Evolutionary conservation across 1,140 invertebrate genomes (phyloP).

Genomic region (Diachasma alloeum): DNA sequence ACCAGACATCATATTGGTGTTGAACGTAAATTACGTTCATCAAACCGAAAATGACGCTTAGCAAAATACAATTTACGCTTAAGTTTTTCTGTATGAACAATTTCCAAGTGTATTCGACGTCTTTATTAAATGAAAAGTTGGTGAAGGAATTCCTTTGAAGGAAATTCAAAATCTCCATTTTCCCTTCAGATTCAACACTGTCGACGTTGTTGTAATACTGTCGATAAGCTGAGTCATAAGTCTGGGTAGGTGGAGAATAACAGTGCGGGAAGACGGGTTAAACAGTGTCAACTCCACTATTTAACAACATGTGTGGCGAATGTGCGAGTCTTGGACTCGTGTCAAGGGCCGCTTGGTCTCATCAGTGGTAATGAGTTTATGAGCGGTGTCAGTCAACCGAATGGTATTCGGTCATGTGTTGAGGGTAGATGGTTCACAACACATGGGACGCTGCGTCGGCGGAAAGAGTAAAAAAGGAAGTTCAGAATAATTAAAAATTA

Average conservation of each 20-base stretch:
- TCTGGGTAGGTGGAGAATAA: neutral
- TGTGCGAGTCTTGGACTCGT: constrained; percentile 45
- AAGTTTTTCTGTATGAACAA: no score
- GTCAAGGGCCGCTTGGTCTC: constrained; percentile 48
- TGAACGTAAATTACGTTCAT: no score
- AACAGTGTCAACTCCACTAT: constrained; percentile 60
- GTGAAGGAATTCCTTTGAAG: no score
- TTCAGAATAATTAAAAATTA: neutral
- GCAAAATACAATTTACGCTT: no score
- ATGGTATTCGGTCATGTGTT: constrained; percentile 24
- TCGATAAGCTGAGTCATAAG: neutral
- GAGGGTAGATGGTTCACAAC: neutral
- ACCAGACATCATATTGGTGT: no score
- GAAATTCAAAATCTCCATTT: neutral
- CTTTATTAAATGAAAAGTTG: no score
- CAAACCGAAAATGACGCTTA: no score
- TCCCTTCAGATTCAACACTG: neutral
- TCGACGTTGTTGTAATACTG: neutral
- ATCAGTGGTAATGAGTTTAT: constrained; percentile 49
- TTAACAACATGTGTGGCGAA: constrained; percentile 51
- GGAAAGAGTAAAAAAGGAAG: neutral
- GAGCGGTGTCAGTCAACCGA: constrained; percentile 43
- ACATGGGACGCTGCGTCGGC: neutral
- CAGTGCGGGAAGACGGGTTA: constrained; percentile 54
- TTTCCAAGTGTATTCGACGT: no score